These are phyloP conservation scores for Synanceia verrucosa DNA, from an alignment of 2,797 vertebrate genomes.

Conservation along the genomic window DNA sequence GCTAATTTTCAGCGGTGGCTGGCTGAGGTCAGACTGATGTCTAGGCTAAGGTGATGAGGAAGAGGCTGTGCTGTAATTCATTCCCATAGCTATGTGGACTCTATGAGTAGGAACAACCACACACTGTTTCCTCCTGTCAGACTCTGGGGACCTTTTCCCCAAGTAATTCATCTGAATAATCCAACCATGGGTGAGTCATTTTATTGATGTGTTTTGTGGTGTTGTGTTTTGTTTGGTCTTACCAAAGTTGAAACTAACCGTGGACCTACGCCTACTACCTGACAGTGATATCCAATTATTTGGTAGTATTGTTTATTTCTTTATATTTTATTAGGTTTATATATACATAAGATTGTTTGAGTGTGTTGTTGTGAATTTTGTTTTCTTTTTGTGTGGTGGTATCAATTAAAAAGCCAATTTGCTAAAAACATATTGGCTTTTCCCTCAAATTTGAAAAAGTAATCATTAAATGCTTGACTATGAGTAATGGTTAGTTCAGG, in stretches of 20 bases:
- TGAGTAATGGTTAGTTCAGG: neutral
- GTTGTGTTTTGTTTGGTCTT: conserved; percentile 41
- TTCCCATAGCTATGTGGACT: conserved; percentile 35
- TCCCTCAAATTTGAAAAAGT: neutral
- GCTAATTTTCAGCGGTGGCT: conserved; percentile 43
- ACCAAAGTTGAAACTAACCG: conserved; percentile 30
- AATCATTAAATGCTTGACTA: neutral
- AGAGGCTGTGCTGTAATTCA: conserved; percentile 55
- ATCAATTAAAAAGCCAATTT: neutral
- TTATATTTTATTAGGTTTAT: neutral
- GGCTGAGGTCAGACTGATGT: conserved; percentile 55
- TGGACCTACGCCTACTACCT: conserved; percentile 6
- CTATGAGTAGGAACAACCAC: conserved; percentile 30
- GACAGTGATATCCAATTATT: neutral
- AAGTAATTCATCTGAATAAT: conserved; percentile 36
- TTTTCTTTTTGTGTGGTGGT: neutral
- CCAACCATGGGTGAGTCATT: conserved; percentile 48
- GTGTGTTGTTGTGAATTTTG: neutral
- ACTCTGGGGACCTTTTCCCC: conserved; percentile 20
- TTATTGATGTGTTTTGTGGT: conserved; percentile 51
- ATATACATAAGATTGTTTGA: too few species aligned
- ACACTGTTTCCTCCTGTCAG: conserved; percentile 32
- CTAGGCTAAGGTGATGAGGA: conserved; percentile 41
- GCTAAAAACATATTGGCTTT: neutral
- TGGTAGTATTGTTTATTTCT: neutral